These are phyloP conservation scores for Bicyclus anynana DNA, from an alignment of 1,140 invertebrate genomes.

Conservation along the genomic window DNA sequence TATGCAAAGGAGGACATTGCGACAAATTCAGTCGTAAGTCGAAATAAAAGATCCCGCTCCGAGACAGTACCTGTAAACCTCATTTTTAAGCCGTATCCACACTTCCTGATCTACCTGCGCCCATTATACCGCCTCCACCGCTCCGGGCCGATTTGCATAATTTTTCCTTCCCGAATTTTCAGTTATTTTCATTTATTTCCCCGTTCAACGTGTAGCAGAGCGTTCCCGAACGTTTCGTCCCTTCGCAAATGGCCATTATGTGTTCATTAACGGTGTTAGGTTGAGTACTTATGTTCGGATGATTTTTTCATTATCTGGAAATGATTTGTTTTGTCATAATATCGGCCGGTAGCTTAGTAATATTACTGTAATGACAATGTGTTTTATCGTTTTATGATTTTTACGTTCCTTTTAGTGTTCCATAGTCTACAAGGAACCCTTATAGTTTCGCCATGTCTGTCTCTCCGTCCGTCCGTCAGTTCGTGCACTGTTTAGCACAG, in stretches of 20 bases:
- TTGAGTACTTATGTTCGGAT: not conserved
- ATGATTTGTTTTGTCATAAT: not conserved
- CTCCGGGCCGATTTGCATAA: slow-evolving; percentile 44
- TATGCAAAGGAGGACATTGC: slow-evolving; percentile 10
- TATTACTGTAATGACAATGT: no score
- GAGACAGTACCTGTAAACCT: slow-evolving; percentile 25
- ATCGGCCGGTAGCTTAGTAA: not conserved
- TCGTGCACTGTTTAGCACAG: no score
- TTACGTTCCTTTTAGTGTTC: no score
- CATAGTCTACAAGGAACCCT: no score
- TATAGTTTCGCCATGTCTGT: no score
- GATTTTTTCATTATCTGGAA: not conserved
- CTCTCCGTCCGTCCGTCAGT: no score
- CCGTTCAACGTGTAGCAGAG: slow-evolving; percentile 28
- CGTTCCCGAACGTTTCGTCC: slow-evolving; percentile 19
- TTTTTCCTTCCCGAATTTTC: slow-evolving; percentile 44
- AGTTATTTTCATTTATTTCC: slow-evolving; percentile 44
- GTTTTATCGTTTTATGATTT: no score
- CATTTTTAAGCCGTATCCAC: slow-evolving; percentile 27
- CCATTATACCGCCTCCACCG: slow-evolving; percentile 30
- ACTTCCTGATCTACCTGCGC: slow-evolving; percentile 21
- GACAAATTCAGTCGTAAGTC: slow-evolving; percentile 17
- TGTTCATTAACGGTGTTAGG: slow-evolving; percentile 24
- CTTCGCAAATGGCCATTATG: slow-evolving; percentile 18
- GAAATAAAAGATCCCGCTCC: slow-evolving; percentile 22